Conservation (phyloP, 1,140 invertebrate species). For the Microplitis demolitor region DNA sequence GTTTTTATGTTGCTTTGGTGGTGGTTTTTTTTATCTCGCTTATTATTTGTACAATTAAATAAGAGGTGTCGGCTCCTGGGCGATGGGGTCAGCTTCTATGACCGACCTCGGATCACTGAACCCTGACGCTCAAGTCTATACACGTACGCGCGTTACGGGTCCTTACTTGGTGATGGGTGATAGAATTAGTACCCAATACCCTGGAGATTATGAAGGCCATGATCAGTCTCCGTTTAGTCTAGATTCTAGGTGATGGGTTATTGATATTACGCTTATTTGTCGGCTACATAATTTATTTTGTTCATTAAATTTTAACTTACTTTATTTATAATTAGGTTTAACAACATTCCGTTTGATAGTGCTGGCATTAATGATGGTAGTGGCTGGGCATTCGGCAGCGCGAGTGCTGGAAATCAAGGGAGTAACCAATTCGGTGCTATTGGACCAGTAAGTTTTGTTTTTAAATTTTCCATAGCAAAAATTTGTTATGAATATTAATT, state of each 20-base stretch:
- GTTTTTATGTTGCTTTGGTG: neutral
- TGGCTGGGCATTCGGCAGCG: constrained; percentile 17
- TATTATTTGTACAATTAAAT: neutral
- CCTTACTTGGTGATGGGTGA: neutral
- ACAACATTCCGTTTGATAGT: too few relatives aligned
- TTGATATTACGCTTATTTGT: too few relatives aligned
- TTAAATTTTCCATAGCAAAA: neutral
- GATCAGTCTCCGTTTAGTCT: too few relatives aligned
- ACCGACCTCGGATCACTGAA: constrained; percentile 26
- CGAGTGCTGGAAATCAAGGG: constrained; percentile 45
- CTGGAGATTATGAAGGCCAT: too few relatives aligned
- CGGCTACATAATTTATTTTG: too few relatives aligned
- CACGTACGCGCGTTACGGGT: constrained; percentile 10
- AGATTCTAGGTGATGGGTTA: too few relatives aligned
- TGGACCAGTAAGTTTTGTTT: constrained; percentile 41
- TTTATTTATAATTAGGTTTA: too few relatives aligned
- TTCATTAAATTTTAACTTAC: too few relatives aligned
- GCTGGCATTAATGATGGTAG: neutral
- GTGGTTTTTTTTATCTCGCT: neutral
- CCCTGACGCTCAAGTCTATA: constrained; percentile 29
- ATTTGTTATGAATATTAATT: neutral
- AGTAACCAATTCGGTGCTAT: constrained; percentile 44
- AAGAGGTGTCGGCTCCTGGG: constrained; percentile 25
- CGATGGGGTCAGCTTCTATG: constrained; percentile 29
- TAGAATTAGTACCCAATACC: neutral